Evolutionary conservation across 2,113 vertebrate genomes (phyloP).

Genomic region (Leuciscus idus): DNA sequence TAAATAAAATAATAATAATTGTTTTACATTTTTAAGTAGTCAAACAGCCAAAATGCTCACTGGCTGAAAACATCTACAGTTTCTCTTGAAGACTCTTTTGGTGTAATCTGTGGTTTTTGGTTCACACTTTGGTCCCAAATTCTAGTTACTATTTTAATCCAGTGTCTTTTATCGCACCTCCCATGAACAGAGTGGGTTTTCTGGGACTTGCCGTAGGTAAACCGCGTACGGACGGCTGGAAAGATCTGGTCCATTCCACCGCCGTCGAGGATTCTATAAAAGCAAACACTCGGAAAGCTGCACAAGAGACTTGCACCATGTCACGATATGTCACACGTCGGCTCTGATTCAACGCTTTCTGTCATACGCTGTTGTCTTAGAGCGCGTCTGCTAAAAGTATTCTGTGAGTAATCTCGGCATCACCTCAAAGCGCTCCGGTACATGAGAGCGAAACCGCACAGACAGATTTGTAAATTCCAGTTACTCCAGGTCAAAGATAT

Average conservation of each 20-base stretch:
- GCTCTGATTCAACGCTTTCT: conserved; percentile 67
- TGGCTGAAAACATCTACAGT: not conserved
- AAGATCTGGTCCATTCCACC: conserved; percentile 51
- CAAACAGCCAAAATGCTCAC: not conserved
- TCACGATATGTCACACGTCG: conserved; percentile 71
- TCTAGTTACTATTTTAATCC: conserved; percentile 63
- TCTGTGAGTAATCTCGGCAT: conserved; percentile 51
- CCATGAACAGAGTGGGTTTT: conserved; percentile 45
- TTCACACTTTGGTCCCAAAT: conserved; percentile 62
- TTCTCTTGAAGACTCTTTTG: not conserved
- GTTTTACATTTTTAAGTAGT: too few species aligned
- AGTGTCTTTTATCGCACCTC: conserved; percentile 52
- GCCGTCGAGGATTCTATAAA: conserved; percentile 37
- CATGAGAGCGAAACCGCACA: conserved; percentile 46
- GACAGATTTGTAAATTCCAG: conserved; percentile 42
- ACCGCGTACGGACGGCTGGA: conserved; percentile 52
- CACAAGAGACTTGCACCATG: conserved; percentile 67
- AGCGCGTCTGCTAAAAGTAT: conserved; percentile 63
- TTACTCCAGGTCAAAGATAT: conserved; percentile 38
- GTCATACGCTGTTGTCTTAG: conserved; percentile 64
- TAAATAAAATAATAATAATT: too few species aligned
- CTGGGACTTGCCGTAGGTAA: conserved; percentile 63
- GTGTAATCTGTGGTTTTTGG: conserved; percentile 39
- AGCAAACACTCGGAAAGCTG: conserved; percentile 59
- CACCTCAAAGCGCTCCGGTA: conserved; percentile 59